Evolutionary conservation across 2,113 vertebrate genomes (phyloP), one percentile per base, ranked within the genome.

Genomic region (Chaenogobius annularis): DNA sequence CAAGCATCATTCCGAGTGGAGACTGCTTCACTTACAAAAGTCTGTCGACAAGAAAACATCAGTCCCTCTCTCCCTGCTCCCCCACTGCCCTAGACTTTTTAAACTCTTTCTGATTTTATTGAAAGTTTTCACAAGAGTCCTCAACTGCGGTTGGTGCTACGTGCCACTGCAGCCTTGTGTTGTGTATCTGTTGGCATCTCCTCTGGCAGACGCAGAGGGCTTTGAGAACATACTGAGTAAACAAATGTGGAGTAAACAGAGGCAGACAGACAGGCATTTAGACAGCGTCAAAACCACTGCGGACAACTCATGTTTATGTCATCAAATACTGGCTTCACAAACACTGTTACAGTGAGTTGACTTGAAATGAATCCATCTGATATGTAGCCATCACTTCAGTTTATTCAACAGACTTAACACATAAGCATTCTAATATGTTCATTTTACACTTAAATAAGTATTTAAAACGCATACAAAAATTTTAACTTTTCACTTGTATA

Each of bases 201-300:
- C 40, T 68, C 63, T 85, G 85, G 87, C 86, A 89, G 78, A 70
- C 44, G 68, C 75, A 69, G 74, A 73, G 68, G 70, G 70, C 75
- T 68, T 86, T 84, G 55, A 66, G 75, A 76, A 68, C 70, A 81
- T 77, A 76, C 68, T 84, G 76, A 58, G 73, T 72, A 67, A 80
- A 74, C 70, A 84, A 70, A 84, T 75, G 75, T 79, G 73, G 72
- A 84, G 87, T 80, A 84, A 85, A 90, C 81, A 88, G 78, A 73
- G 80, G 73, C 74, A 85, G 85, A 80, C 83, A 75, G 72, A 78
- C 77, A 83, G 80, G 1, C 72, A 74, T 72, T 54, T 75, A 79
- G 80, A 81, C 83, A 54, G 78, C 83, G 48, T 78, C 10, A 68
- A 64, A 73, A 85, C 78, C 83, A 76, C 71, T 66, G 73, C 66